Conservation (phyloP, 2,113 vertebrate species). For the Acinonyx jubatus region DNA sequence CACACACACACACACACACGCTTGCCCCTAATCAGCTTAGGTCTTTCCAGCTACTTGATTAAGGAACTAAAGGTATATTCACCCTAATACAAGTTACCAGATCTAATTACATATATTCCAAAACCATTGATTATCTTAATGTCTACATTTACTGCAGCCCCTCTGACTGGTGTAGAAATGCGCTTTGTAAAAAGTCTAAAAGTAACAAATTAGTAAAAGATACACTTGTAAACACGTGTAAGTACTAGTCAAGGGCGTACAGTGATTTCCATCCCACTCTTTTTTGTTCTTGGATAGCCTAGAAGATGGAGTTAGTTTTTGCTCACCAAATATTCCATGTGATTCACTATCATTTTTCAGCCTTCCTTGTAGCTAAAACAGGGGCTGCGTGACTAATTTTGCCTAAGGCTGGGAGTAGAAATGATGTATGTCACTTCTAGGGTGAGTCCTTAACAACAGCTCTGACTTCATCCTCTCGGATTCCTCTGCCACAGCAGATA, state of each 20-base stretch:
- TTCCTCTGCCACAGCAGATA: background rate
- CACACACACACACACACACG: background rate
- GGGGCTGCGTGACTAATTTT: background rate
- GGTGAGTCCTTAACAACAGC: background rate
- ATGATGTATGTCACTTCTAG: background rate
- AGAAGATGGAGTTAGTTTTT: background rate
- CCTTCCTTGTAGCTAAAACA: background rate
- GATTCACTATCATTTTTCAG: background rate
- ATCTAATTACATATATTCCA: background rate
- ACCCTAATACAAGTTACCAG: background rate
- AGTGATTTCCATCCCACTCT: background rate
- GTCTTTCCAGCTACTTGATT: background rate
- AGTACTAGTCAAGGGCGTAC: background rate
- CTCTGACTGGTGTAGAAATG: background rate
- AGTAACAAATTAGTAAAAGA: background rate
- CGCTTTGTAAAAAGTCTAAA: background rate
- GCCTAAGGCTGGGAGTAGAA: background rate
- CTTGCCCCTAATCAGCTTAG: background rate
- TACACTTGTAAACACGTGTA: background rate
- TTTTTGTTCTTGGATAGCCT: background rate
- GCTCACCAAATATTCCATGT: background rate
- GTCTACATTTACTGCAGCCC: background rate
- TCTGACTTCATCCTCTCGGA: background rate
- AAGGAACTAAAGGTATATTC: background rate
- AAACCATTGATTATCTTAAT: background rate